Conservation (phyloP, 1,140 invertebrate species). For the Zeugodacus cucurbitae region DNA sequence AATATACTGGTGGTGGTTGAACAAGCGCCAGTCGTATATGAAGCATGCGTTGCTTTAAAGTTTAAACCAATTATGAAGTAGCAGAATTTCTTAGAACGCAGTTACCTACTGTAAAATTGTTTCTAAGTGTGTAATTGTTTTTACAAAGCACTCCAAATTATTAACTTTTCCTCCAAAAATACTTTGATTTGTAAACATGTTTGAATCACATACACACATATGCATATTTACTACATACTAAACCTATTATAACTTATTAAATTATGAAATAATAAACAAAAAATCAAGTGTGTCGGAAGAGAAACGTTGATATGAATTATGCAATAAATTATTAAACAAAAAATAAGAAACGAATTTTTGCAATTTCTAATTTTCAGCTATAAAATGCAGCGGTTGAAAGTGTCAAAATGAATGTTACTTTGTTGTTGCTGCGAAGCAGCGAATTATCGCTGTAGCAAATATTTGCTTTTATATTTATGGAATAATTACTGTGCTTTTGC, state of each 20-base stretch:
- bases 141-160: neutral
- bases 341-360: neutral
- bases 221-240: slow-evolving; percentile 31
- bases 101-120: too few species aligned
- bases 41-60: neutral
- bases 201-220: neutral
- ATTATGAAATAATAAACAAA: neutral
- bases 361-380: too few species aligned
- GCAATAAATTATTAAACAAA: slow-evolving; percentile 34
- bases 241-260: slow-evolving; percentile 34
- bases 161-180: neutral
- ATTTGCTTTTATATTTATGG: too few species aligned
- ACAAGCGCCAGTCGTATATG: neutral
- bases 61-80: neutral
- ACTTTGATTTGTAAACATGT: neutral
- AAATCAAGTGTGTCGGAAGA: slow-evolving; percentile 1
- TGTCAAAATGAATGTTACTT: too few species aligned
- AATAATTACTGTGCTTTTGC: neutral
- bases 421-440: neutral
- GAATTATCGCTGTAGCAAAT: too few species aligned
- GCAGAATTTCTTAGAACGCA: neutral
- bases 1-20: neutral
- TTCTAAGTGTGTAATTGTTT: too few species aligned
- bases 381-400: too few species aligned
- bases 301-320: slow-evolving; percentile 31